Conservation (phyloP, 1,140 invertebrate species). For the Drosophila repleta region DNA sequence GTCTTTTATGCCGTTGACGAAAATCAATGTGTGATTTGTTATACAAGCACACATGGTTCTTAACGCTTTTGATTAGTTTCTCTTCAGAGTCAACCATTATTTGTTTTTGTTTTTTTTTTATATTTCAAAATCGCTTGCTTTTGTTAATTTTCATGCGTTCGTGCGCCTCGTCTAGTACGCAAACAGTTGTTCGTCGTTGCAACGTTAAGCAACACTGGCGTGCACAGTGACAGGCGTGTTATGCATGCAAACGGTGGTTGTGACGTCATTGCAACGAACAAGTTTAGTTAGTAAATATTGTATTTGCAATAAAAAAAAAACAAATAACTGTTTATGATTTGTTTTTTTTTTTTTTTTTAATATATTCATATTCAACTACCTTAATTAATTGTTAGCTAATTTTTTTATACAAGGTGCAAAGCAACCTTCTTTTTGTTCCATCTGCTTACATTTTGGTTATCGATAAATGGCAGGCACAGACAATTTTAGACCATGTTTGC, state of each 20-base stretch:
- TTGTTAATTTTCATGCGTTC: slow-evolving; percentile 12
- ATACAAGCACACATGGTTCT: slow-evolving; percentile 24
- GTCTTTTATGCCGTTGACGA: not conserved
- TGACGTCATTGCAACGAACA: not conserved
- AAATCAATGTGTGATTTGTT: slow-evolving; percentile 13
- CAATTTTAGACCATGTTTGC: not conserved
- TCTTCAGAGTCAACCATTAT: slow-evolving; percentile 15
- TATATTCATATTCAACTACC: no score
- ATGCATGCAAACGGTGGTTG: not conserved
- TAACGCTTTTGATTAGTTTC: slow-evolving; percentile 31
- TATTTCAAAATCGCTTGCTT: slow-evolving; percentile 10
- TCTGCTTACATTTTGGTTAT: not conserved
- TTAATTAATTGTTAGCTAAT: no score
- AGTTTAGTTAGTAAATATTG: no score
- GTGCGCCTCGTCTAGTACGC: slow-evolving; percentile 7
- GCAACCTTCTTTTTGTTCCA: not conserved
- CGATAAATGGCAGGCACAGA: not conserved
- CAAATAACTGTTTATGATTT: no score
- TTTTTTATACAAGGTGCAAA: no score
- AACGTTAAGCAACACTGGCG: slow-evolving; percentile 27
- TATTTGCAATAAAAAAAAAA: no score
- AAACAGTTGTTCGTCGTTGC: not conserved
- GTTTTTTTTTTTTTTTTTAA: no score
- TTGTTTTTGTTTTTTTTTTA: not conserved
- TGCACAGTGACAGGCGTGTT: slow-evolving; percentile 6